These are phyloP conservation scores for Apis florea DNA, from an alignment of 1,140 invertebrate species.

Conservation along the genomic window DNA sequence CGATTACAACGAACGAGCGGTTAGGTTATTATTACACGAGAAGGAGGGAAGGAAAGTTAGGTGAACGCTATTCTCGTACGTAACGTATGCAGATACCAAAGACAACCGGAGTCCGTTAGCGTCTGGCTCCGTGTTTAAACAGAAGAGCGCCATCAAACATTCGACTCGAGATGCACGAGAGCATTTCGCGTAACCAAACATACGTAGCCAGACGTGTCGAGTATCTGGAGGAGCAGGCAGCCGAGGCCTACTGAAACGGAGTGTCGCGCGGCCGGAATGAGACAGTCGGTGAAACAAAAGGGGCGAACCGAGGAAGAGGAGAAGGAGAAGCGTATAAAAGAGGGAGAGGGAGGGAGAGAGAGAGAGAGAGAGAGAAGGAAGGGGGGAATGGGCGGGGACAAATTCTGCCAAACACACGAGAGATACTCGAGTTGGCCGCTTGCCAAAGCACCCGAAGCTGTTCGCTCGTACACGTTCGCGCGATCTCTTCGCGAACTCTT, in stretches of 20 bases:
- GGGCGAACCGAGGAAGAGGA: not conserved
- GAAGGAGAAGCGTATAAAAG: not conserved
- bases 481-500: conserved; percentile 45
- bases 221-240: conserved; percentile 30
- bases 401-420: conserved; percentile 70
- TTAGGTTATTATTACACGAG: not conserved
- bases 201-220: conserved; percentile 61
- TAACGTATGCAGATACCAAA: conserved; percentile 59
- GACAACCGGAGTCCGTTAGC: conserved; percentile 48
- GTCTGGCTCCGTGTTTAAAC: conserved; percentile 63
- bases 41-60: not conserved
- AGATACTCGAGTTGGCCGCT: conserved; percentile 66
- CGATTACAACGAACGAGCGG: not conserved
- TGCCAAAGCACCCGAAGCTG: conserved; percentile 62
- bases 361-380: not conserved
- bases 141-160: conserved; percentile 67
- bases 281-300: conserved; percentile 20
- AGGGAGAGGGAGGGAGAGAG: not conserved
- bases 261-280: conserved; percentile 12
- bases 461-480: conserved; percentile 54
- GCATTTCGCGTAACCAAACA: conserved; percentile 68
- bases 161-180: conserved; percentile 66
- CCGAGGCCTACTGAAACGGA: not conserved
- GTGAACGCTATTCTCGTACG: conserved; percentile 35
- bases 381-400: conserved; percentile 49